Conservation (phyloP, 2,888 invertebrate species). For the Dorcus hopei region DNA sequence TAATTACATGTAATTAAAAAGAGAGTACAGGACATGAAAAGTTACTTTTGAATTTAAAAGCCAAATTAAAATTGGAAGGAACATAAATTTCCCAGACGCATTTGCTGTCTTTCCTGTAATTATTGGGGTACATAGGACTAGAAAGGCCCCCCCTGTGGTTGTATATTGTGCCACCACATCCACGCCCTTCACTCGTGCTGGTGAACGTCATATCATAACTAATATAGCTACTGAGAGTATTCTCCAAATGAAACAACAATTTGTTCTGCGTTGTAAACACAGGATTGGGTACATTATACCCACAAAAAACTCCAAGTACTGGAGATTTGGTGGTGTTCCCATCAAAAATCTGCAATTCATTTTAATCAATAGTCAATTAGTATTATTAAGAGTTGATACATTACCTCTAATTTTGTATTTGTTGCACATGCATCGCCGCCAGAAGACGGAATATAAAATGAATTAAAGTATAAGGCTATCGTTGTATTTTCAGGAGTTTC, state of each 20-base stretch:
- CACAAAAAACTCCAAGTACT: slow-evolving; percentile 54
- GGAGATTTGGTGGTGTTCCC: slow-evolving; percentile 38
- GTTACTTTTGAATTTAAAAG: slow-evolving; percentile 53
- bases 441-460: slow-evolving; percentile 45
- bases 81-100: slow-evolving; percentile 66
- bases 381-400: not conserved
- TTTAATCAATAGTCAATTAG: slow-evolving; percentile 16
- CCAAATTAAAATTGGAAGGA: slow-evolving; percentile 54
- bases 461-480: slow-evolving; percentile 67
- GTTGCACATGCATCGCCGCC: no score
- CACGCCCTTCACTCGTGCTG: slow-evolving; percentile 57
- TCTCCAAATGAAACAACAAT: slow-evolving; percentile 40
- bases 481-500: slow-evolving; percentile 63
- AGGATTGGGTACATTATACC: slow-evolving; percentile 54
- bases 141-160: slow-evolving; percentile 62
- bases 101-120: slow-evolving; percentile 54
- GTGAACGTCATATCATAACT: slow-evolving; percentile 60
- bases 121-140: slow-evolving; percentile 67
- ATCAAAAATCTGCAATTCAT: slow-evolving; percentile 51
- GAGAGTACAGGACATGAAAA: not conserved
- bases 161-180: slow-evolving; percentile 67
- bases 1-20: slow-evolving; percentile 36
- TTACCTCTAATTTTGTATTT: slow-evolving; percentile 23
- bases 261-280: slow-evolving; percentile 69
- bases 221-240: slow-evolving; percentile 24